Conservation (phyloP, 2,113 vertebrate genomes). For the Lampris incognitus region DNA sequence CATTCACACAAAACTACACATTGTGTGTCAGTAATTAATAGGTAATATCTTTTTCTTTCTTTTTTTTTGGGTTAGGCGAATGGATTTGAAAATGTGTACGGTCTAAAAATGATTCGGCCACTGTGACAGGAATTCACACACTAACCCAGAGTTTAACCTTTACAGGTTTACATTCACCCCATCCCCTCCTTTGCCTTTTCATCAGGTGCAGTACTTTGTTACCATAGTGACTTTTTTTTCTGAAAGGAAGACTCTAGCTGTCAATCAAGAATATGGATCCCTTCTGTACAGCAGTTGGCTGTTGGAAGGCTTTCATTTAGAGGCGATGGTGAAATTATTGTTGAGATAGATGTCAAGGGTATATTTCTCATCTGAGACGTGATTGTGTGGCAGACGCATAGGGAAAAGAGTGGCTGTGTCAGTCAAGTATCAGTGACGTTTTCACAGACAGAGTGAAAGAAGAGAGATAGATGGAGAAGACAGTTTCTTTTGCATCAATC, state of each 20-base stretch:
- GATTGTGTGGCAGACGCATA: conserved; percentile 30
- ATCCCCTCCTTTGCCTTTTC: conserved; percentile 17
- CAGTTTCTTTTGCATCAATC: background rate
- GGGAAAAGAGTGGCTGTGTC: background rate
- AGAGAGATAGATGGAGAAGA: background rate
- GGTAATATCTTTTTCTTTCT: too few relatives aligned
- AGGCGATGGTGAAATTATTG: conserved; percentile 45
- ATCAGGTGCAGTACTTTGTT: conserved; percentile 57
- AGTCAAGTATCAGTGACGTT: background rate
- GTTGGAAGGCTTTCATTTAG: conserved; percentile 52
- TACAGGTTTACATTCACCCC: conserved; percentile 30
- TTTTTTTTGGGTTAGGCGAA: too few relatives aligned
- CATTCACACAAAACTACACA: background rate
- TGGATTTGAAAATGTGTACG: too few relatives aligned
- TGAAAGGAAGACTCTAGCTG: conserved; percentile 41
- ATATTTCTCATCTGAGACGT: conserved; percentile 32
- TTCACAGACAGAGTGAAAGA: conserved; percentile 7
- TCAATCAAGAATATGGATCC: conserved; percentile 63
- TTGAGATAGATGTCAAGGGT: conserved; percentile 32
- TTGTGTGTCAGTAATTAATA: too few relatives aligned
- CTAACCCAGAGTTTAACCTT: conserved; percentile 15
- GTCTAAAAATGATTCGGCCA: background rate
- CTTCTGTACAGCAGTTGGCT: conserved; percentile 43
- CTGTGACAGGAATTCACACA: conserved; percentile 5
- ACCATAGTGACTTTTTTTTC: conserved; percentile 75